phyloP scores from a whole-genome alignment of 2,888 invertebrate genomes.

The Morinoia aosen region DNA sequence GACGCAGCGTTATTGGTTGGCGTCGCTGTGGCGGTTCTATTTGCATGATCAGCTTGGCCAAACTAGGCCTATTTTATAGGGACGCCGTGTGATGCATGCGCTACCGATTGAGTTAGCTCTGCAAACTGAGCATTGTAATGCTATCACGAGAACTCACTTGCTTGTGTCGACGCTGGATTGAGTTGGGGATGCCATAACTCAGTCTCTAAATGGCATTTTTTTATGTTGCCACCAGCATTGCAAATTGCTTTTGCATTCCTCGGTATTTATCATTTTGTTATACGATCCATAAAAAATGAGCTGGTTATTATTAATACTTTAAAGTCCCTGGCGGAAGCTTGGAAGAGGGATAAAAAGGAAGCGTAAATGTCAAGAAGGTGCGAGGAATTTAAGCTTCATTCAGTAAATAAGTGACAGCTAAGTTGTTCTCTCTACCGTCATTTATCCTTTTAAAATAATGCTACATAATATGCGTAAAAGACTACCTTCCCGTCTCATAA shows the following conservation, averaged over 20 bases:
- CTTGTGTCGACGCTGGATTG: not conserved
- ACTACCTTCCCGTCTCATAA: not conserved
- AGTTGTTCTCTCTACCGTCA: not conserved
- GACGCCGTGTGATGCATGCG: conserved; percentile 2
- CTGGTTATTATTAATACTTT: not conserved
- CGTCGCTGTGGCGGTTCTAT: not conserved
- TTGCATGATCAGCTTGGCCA: conserved; percentile 1
- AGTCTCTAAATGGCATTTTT: not conserved
- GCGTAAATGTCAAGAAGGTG: not conserved
- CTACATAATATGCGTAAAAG: not conserved
- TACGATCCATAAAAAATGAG: not conserved
- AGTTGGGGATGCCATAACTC: not conserved
- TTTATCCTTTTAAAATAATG: not conserved
- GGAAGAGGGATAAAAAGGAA: not conserved
- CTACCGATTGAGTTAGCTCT: not conserved
- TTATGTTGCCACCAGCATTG: not conserved
- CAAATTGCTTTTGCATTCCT: not conserved
- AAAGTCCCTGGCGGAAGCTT: not conserved
- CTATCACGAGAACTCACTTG: not conserved
- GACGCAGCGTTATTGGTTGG: not conserved
- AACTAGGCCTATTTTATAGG: conserved; percentile 23
- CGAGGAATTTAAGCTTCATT: not conserved
- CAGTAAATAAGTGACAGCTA: not conserved
- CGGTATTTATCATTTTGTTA: not conserved
- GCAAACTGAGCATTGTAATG: not conserved